phyloP scores from a whole-genome alignment of 2,797 vertebrate species.

The Smutsia gigantea region DNA sequence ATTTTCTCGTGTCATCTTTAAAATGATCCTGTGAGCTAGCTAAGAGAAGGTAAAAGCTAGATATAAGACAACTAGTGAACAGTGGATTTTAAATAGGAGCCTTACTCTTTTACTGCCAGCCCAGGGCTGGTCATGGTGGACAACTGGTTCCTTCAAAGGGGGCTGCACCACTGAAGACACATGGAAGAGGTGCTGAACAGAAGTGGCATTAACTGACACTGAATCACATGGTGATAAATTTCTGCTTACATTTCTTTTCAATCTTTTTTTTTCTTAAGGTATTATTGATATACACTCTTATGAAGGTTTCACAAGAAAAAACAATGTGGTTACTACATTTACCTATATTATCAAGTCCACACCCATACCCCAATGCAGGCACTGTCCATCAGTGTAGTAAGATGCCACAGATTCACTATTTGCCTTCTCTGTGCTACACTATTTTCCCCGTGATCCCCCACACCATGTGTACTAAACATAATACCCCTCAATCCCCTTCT shows the following conservation, averaged over 20 bases:
- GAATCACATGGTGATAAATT: not conserved
- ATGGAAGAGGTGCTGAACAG: not conserved
- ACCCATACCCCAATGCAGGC: too few relatives aligned
- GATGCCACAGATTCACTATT: too few relatives aligned
- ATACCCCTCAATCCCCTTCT: too few relatives aligned
- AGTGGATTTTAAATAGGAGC: not conserved
- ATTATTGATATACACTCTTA: too few relatives aligned
- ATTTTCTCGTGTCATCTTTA: not conserved
- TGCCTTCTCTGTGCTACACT: too few relatives aligned
- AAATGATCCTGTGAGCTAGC: not conserved
- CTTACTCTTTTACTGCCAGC: not conserved
- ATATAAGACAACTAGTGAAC: not conserved
- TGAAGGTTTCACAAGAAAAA: too few relatives aligned
- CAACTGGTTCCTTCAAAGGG: not conserved
- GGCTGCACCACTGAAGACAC: not conserved
- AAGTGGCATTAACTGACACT: not conserved
- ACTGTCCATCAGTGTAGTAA: too few relatives aligned
- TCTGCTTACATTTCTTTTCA: not conserved
- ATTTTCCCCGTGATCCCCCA: too few relatives aligned
- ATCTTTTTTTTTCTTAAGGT: not conserved
- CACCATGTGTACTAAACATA: too few relatives aligned
- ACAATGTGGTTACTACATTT: too few relatives aligned
- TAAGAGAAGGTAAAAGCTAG: not conserved
- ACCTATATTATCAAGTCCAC: too few relatives aligned
- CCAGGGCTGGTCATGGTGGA: not conserved